Conservation (phyloP, 2,797 vertebrate species). For the Syngnathus rostellatus region DNA sequence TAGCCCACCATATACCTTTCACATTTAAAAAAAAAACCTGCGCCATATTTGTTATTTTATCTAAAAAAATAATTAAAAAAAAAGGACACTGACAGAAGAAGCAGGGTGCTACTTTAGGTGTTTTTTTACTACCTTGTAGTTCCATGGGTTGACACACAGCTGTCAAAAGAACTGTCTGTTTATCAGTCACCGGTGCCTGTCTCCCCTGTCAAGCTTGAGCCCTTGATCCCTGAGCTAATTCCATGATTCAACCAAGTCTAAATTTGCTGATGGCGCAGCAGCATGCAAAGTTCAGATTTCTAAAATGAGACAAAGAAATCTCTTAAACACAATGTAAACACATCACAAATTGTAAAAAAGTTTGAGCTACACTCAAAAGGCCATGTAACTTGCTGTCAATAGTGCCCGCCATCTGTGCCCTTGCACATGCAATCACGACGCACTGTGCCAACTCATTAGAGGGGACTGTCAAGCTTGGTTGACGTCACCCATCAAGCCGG, state of each 20-base stretch:
- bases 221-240: slow-evolving; percentile 70
- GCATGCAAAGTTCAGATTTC: slow-evolving; percentile 16
- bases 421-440: slow-evolving; percentile 32
- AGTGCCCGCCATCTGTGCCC: slow-evolving; percentile 12
- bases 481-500: slow-evolving; percentile 63
- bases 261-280: slow-evolving; percentile 58
- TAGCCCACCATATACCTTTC: neutral
- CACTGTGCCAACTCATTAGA: slow-evolving; percentile 48
- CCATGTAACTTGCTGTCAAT: neutral
- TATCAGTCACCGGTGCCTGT: slow-evolving; percentile 41
- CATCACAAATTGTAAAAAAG: slow-evolving; percentile 8
- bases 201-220: slow-evolving; percentile 46
- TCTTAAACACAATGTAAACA: neutral
- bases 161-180: slow-evolving; percentile 28
- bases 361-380: slow-evolving; percentile 2
- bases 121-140: slow-evolving; percentile 5
- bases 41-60: neutral
- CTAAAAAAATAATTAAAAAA: neutral
- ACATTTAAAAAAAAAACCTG: too few species aligned
- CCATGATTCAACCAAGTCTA: slow-evolving; percentile 67
- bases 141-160: slow-evolving; percentile 33
- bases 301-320: slow-evolving; percentile 1
- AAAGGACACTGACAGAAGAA: neutral
- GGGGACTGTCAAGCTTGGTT: slow-evolving; percentile 44
- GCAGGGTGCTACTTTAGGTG: neutral